Evolutionary conservation across 1,140 invertebrate species (phyloP), one percentile per base, ranked within the genome.

Genomic region (Brachionus sp.): DNA sequence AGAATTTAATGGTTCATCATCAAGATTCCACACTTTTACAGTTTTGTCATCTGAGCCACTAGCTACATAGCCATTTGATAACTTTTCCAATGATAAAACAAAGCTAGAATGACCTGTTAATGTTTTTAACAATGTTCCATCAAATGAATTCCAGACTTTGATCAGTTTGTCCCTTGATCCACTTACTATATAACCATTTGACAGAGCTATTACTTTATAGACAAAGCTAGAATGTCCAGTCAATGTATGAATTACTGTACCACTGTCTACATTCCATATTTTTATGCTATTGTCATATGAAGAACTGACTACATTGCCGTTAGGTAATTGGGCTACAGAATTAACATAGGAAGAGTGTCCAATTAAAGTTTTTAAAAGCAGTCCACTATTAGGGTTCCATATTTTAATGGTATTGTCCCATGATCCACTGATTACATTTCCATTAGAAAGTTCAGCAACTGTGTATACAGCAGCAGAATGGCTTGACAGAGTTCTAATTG

Each of bases 1-100:
- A 16, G 9, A 33, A 35, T 46, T 62, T 87, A 98, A 94, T 96
- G 95, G 86, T 96, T 96, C 25, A 94, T 95, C 97, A 16, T 93
- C 92, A 1, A 94, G 95, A 3, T 95, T 97, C 97, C 97, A 99
- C 16, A 99, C 95, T 91, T 98, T 98, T 0, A 99, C 91, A 0
- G 97, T 99, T 88, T 98, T 98, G 87, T 99, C 97, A 90, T 99
- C 97, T 10, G 96, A 98, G 5, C 97, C 97, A 87, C 95, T 98
- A n/a, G 99, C 95, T 86, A 99, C 96, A 66, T 94, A 19, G 46
- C 75, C 75, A 16, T 50, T 78, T 4, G 75, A 50, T 50, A 78
- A 50, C 12, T 35, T 39, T 12, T 10, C 75, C 3, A 46, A 5
- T n/a, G 42, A 29, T 19, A 13, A n/a, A 10, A 91, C 90, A 83